Evolutionary conservation across 2,797 vertebrate species (phyloP).

Genomic region (Spinibarbus caldwelli): DNA sequence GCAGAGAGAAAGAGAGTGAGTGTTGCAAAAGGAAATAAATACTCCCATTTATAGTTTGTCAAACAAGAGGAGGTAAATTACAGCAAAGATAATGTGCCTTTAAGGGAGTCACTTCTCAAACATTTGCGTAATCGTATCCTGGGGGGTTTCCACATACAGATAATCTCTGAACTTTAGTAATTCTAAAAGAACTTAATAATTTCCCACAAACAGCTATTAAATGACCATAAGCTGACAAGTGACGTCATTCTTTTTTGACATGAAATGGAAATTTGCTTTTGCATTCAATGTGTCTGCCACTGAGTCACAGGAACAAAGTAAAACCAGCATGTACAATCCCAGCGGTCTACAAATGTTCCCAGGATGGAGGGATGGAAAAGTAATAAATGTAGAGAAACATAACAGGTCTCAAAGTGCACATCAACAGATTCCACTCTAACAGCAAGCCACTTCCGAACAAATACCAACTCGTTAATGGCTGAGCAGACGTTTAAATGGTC

Average conservation of each 20-base stretch:
- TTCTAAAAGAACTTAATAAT: conserved; percentile 3
- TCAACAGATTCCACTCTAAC: conserved; percentile 43
- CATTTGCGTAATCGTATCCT: conserved; percentile 15
- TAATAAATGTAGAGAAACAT: conserved; percentile 34
- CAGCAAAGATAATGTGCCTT: background rate
- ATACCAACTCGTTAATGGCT: conserved; percentile 22
- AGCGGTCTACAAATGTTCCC: conserved; percentile 47
- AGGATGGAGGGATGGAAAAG: conserved; percentile 49
- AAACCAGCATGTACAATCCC: conserved; percentile 33
- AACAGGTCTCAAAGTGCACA: conserved; percentile 34
- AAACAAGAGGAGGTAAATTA: background rate
- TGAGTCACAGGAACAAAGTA: conserved; percentile 28
- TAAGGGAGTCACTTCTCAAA: conserved; percentile 21
- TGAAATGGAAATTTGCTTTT: background rate
- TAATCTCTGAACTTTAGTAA: background rate
- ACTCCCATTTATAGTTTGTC: background rate
- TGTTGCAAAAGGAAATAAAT: background rate
- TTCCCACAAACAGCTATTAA: conserved; percentile 21
- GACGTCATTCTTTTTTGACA: conserved; percentile 12
- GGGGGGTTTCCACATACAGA: conserved; percentile 30
- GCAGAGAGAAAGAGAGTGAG: conserved; percentile 46
- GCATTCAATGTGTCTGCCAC: conserved; percentile 28
- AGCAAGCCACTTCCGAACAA: conserved; percentile 42
- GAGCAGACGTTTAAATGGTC: conserved; percentile 31
- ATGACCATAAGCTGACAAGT: background rate